These are phyloP conservation scores for Hipposideros larvatus DNA, from an alignment of 2,797 vertebrate genomes.

Conservation along the genomic window DNA sequence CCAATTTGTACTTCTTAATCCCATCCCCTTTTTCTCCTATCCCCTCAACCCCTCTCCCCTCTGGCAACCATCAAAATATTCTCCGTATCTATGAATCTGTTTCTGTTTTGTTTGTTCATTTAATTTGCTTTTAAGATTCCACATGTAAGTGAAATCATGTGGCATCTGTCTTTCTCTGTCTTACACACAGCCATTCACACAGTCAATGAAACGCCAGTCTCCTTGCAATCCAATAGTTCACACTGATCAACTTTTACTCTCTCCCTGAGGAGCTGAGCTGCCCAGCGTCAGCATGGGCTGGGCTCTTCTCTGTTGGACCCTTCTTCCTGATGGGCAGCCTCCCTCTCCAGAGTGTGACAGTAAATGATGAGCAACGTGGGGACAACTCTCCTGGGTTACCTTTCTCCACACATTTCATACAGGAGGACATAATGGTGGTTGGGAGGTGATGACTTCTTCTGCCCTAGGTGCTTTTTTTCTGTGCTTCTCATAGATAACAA, in stretches of 20 bases:
- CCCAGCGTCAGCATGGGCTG: background rate
- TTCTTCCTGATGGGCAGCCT: background rate
- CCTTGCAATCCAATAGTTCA: rapidly evolving
- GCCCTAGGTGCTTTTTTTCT: background rate
- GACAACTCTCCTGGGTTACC: background rate
- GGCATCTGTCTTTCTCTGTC: too few species aligned
- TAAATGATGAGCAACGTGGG: background rate
- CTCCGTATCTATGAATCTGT: too few species aligned
- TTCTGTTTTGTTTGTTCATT: too few species aligned
- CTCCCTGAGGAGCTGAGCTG: background rate
- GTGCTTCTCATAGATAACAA: background rate
- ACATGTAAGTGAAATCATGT: too few species aligned
- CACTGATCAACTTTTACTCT: background rate
- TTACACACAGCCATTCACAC: background rate
- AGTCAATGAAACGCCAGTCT: background rate
- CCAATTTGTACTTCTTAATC: too few species aligned
- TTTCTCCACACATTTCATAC: background rate
- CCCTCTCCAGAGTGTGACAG: background rate
- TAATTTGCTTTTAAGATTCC: too few species aligned
- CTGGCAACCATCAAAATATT: too few species aligned
- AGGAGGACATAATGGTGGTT: background rate
- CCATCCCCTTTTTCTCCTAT: too few species aligned
- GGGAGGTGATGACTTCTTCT: background rate
- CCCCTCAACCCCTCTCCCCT: too few species aligned
- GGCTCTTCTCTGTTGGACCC: background rate